Evolutionary conservation across 1,140 invertebrate genomes (phyloP).

Genomic region (Drosophila asahinai): DNA sequence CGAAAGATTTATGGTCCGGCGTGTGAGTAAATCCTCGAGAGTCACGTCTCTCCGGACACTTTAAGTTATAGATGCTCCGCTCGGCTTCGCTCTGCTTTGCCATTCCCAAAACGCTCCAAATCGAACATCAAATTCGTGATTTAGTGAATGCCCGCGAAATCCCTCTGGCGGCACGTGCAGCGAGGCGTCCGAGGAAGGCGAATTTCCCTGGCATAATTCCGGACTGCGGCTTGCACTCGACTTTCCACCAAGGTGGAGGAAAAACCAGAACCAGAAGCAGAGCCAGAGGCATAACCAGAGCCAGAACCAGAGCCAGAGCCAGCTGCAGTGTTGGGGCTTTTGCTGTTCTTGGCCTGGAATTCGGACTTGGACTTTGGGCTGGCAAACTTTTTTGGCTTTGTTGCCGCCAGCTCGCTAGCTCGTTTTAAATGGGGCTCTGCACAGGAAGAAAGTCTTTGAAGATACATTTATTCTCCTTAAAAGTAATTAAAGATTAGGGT

Average conservation of each 20-base stretch:
- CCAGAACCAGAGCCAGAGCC: neutral
- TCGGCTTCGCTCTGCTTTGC: slow-evolving; percentile 5
- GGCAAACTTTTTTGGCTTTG: slow-evolving; percentile 39
- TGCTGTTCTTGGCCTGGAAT: slow-evolving; percentile 45
- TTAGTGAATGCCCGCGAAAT: slow-evolving; percentile 66
- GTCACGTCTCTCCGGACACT: slow-evolving; percentile 59
- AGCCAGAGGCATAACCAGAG: neutral
- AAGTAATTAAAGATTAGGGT: neutral
- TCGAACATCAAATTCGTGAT: slow-evolving; percentile 67
- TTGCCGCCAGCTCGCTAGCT: slow-evolving; percentile 8
- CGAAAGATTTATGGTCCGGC: slow-evolving; percentile 60
- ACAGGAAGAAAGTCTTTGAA: slow-evolving; percentile 8
- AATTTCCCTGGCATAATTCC: slow-evolving; percentile 33
- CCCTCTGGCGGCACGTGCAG: slow-evolving; percentile 41
- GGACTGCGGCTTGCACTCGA: slow-evolving; percentile 25
- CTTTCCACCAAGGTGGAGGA: slow-evolving; percentile 13
- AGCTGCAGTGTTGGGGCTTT: slow-evolving; percentile 22
- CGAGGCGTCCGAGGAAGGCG: neutral
- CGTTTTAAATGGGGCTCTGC: slow-evolving; percentile 13
- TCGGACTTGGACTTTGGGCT: slow-evolving; percentile 42
- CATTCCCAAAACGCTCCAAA: slow-evolving; percentile 51
- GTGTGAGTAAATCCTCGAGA: slow-evolving; percentile 63
- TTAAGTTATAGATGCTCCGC: slow-evolving; percentile 42
- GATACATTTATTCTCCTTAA: too few species aligned
- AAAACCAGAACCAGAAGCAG: slow-evolving; percentile 9